Conservation (phyloP, 2,888 invertebrate species). For the Andrena bucephala region DNA sequence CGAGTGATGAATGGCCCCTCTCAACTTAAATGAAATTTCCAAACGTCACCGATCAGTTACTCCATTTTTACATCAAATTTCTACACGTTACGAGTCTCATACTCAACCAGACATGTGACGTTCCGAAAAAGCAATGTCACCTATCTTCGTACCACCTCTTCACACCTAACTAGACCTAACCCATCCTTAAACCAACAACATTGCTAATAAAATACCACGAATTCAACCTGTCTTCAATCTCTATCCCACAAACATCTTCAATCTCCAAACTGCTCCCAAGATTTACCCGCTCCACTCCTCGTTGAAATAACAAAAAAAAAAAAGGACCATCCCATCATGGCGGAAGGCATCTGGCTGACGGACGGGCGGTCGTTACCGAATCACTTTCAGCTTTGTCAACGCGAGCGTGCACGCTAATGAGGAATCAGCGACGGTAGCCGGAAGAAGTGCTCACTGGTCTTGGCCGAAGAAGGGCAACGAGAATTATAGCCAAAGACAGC, state of each 20-base stretch:
- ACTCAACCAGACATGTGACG: too few relatives aligned
- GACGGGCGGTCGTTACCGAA: conserved; percentile 36
- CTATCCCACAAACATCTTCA: too few relatives aligned
- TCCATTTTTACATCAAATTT: not conserved
- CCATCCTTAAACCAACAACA: too few relatives aligned
- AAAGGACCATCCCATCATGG: not conserved
- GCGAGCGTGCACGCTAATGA: conserved; percentile 61
- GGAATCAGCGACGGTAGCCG: conserved; percentile 67
- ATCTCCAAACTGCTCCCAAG: too few relatives aligned
- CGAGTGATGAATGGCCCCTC: conserved; percentile 44
- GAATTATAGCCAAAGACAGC: conserved; percentile 69
- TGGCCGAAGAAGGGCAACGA: conserved; percentile 65
- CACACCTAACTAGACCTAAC: too few relatives aligned
- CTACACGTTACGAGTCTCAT: not conserved
- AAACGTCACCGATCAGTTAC: conserved; percentile 37
- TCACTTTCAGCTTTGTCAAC: conserved; percentile 56
- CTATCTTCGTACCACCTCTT: too few relatives aligned
- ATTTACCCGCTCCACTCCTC: too few relatives aligned
- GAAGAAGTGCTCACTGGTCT: conserved; percentile 64
- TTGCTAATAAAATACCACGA: too few relatives aligned
- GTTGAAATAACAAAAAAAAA: too few relatives aligned
- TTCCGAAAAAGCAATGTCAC: too few relatives aligned
- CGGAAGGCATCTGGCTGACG: conserved; percentile 19
- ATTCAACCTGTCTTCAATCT: too few relatives aligned
- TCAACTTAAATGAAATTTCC: conserved; percentile 15